These are phyloP conservation scores for Catalaphyllia jardinei DNA, from an alignment of 64 coral and sea anemone genomes.

Conservation along the genomic window DNA sequence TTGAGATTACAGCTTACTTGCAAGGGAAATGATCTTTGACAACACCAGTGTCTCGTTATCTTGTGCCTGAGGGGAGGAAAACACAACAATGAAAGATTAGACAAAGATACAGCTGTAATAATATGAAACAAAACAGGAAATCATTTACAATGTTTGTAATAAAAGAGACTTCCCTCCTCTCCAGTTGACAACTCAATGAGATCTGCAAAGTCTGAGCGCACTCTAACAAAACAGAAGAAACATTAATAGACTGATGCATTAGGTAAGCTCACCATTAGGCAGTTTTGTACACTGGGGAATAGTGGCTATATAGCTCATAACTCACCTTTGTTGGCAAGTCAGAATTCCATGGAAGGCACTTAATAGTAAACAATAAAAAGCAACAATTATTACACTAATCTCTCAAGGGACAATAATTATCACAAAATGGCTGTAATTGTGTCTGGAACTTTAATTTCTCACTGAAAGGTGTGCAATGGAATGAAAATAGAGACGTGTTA, in stretches of 20 bases:
- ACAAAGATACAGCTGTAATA: not conserved
- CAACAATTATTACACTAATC: not conserved
- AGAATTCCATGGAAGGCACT: constrained; percentile 75
- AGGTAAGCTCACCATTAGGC: not conserved
- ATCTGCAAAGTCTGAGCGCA: constrained; percentile 47
- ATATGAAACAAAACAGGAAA: not conserved
- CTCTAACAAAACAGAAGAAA: constrained; percentile 3
- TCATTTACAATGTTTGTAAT: not conserved
- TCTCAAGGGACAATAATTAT: too few species aligned
- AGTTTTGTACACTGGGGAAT: not conserved
- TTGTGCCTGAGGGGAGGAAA: constrained; percentile 25
- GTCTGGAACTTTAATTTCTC: too few species aligned
- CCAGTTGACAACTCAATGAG: constrained; percentile 43
- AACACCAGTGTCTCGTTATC: constrained; percentile 51
- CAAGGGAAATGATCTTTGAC: constrained; percentile 74
- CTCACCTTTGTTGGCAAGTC: constrained; percentile 64
- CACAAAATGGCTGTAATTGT: too few species aligned
- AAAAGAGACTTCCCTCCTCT: constrained; percentile 35
- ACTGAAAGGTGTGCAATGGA: too few species aligned
- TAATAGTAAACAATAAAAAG: constrained; percentile 4
- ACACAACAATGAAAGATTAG: not conserved
- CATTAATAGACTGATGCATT: too few species aligned
- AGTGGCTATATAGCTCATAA: not conserved
- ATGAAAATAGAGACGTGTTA: too few species aligned
- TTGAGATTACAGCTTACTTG: constrained; percentile 54